phyloP scores from a whole-genome alignment of 2,797 vertebrate genomes.

The Muscicapa striata region DNA sequence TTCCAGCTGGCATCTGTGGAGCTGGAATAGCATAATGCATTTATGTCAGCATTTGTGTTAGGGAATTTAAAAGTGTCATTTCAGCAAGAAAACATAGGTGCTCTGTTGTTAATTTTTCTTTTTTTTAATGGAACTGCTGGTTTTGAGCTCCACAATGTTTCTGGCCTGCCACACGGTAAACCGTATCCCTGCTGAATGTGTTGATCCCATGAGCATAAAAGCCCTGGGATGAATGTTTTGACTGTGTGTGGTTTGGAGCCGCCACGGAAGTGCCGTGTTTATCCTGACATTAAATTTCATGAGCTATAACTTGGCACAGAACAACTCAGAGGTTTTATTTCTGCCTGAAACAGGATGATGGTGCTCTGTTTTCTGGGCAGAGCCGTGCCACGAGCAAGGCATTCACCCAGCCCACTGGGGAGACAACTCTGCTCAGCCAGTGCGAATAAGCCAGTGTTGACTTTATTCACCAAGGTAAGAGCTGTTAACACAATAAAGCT shows the following conservation, averaged over 20 bases:
- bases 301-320: background rate
- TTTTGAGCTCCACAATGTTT: background rate
- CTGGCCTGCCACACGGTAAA: background rate
- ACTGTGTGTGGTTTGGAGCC: background rate
- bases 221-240: background rate
- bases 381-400: slow-evolving; percentile 38
- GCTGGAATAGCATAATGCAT: slow-evolving; percentile 5
- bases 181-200: background rate
- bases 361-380: slow-evolving; percentile 73
- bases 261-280: background rate
- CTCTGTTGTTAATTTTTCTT: background rate
- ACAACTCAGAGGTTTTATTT: slow-evolving; percentile 28
- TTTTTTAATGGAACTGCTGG: background rate
- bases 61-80: background rate
- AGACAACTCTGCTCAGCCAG: slow-evolving; percentile 58
- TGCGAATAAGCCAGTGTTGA: slow-evolving; percentile 77
- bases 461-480: slow-evolving; percentile 88
- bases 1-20: slow-evolving; percentile 41
- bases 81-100: background rate
- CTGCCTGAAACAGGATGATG: slow-evolving; percentile 68
- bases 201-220: background rate
- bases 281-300: background rate
- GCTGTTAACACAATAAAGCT: background rate
- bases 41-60: slow-evolving; percentile 29
- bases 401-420: slow-evolving; percentile 16